Percentiles rank a stretch among this genome's conserved stretches.
These are phyloP conservation scores for Cydia amplana DNA, from an alignment of 1,140 invertebrate genomes.

Conservation along the genomic window DNA sequence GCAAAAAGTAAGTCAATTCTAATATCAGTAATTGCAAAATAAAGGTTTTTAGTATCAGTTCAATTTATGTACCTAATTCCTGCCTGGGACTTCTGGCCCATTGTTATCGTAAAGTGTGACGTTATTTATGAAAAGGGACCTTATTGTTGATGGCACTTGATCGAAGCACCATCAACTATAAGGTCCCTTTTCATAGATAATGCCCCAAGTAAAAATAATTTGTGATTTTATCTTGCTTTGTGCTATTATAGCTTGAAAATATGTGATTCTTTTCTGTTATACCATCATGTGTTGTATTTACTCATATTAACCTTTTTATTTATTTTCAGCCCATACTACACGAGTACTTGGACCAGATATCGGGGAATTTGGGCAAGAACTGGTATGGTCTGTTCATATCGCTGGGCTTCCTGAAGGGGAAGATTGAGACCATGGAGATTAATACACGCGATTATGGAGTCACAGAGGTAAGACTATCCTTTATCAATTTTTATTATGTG, in stretches of 20 bases:
- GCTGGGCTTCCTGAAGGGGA: constrained; percentile 61
- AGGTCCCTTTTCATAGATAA: too few relatives aligned
- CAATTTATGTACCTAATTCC: too few relatives aligned
- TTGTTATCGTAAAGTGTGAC: too few relatives aligned
- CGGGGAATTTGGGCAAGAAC: constrained; percentile 68
- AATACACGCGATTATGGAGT: constrained; percentile 65
- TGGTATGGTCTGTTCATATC: constrained; percentile 66
- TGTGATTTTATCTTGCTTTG: too few relatives aligned
- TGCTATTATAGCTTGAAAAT: too few relatives aligned
- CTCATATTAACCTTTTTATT: background rate
- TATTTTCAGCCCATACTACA: constrained; percentile 62
- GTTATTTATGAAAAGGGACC: too few relatives aligned
- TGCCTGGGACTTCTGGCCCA: too few relatives aligned
- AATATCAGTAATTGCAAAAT: background rate
- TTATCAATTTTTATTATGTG: too few relatives aligned
- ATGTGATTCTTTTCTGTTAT: background rate
- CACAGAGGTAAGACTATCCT: constrained; percentile 61
- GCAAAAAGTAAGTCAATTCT: constrained; percentile 48
- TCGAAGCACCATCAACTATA: too few relatives aligned
- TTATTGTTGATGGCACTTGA: too few relatives aligned
- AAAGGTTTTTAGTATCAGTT: too few relatives aligned
- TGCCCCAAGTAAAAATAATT: too few relatives aligned
- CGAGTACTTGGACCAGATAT: constrained; percentile 70
- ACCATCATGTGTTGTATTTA: background rate
- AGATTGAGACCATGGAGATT: constrained; percentile 69